These are phyloP conservation scores for Idaea dimidiata DNA, from an alignment of 2,888 invertebrate genomes.

Conservation along the genomic window DNA sequence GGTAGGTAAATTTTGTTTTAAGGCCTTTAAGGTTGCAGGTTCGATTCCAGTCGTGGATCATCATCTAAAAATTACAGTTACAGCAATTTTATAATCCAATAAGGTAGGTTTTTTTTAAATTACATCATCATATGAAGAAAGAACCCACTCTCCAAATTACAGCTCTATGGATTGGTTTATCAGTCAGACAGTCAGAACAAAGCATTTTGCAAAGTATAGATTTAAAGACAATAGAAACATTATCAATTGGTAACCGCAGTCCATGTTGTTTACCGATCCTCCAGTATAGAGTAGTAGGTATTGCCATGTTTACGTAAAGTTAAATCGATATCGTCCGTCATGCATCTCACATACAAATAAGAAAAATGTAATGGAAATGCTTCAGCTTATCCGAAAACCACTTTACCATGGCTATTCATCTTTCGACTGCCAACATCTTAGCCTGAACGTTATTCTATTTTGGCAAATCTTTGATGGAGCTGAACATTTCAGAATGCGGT, in stretches of 20 bases:
- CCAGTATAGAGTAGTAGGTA: background rate
- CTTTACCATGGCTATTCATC: constrained; percentile 15
- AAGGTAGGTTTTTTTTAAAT: no score
- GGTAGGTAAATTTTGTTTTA: background rate
- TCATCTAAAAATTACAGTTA: no score
- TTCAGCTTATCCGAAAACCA: constrained; percentile 23
- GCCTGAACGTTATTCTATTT: constrained; percentile 36
- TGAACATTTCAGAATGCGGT: constrained; percentile 47
- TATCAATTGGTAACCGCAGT: no score
- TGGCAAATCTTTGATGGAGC: constrained; percentile 50
- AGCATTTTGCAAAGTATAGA: no score
- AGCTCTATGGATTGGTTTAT: no score
- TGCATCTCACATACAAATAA: background rate
- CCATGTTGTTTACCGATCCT: background rate
- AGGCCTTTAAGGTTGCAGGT: no score
- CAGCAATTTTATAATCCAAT: no score
- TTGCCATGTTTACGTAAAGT: background rate
- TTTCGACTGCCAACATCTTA: constrained; percentile 10
- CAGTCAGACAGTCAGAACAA: no score
- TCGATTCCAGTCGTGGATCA: no score
- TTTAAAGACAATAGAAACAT: no score
- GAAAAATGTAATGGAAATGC: constrained; percentile 13
- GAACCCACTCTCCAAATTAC: no score
- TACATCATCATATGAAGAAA: no score
- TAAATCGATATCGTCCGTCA: background rate